Conservation (phyloP, 2,113 vertebrate species). For the Tragelaphus strepsiceros region DNA sequence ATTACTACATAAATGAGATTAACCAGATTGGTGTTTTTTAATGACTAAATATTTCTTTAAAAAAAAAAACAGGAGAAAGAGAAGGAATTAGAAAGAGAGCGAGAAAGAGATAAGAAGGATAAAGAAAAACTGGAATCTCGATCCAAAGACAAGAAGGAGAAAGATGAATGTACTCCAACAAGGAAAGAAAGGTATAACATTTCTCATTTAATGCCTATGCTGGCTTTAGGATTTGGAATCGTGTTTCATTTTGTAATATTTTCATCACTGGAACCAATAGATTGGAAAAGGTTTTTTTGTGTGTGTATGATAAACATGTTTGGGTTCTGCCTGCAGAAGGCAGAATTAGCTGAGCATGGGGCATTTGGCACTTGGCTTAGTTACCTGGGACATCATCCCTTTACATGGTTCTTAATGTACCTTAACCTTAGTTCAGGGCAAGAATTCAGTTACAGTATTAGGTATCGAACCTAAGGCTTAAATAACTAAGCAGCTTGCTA, state of each 20-base stretch:
- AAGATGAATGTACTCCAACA: conserved; percentile 91
- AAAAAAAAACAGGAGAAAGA: conserved; percentile 88
- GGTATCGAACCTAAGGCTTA: conserved; percentile 2
- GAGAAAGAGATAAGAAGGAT: conserved; percentile 93
- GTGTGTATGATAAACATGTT: neutral
- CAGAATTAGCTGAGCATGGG: conserved; percentile 8
- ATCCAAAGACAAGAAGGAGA: conserved; percentile 94
- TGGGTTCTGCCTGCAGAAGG: conserved; percentile 5
- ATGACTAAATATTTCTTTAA: conserved; percentile 14
- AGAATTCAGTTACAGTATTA: conserved; percentile 50
- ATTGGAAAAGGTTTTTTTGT: neutral
- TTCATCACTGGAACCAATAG: neutral
- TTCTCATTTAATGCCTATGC: neutral
- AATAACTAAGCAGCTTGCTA: conserved; percentile 31
- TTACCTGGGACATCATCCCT: conserved; percentile 10
- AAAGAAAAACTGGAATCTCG: conserved; percentile 93
- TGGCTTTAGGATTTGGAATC: neutral
- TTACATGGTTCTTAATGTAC: neutral
- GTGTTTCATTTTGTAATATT: conserved; percentile 21
- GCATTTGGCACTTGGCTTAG: neutral
- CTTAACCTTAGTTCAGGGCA: conserved; percentile 1
- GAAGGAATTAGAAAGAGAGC: conserved; percentile 94
- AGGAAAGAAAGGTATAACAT: conserved; percentile 91
- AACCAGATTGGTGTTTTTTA: neutral
- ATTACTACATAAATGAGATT: neutral